A percentile compares a stretch with the other conserved stretches of the same genome.
Evolutionary conservation across 2,797 vertebrate species (phyloP).

Genomic region (Bradypodion ventrale): DNA sequence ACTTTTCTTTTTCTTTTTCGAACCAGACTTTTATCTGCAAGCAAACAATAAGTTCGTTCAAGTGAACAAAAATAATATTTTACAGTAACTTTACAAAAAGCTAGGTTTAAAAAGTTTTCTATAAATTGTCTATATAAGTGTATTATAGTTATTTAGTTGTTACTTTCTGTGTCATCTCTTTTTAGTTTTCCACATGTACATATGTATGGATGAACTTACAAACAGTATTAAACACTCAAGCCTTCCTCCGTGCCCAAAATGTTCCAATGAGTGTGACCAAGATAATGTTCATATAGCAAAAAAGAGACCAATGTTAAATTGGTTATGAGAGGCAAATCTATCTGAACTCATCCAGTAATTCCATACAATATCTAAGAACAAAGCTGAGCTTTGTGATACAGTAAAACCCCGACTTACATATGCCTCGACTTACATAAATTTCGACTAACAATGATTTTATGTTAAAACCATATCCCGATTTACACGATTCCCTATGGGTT

Average conservation of each 20-base stretch:
- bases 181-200: background rate
- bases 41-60: background rate
- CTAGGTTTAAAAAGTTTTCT: too few relatives aligned
- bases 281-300: background rate
- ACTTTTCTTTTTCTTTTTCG: conserved; percentile 76
- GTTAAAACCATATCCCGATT: too few relatives aligned
- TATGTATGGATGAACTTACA: too few relatives aligned
- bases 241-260: background rate
- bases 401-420: too few relatives aligned
- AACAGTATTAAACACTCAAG: background rate
- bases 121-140: too few relatives aligned
- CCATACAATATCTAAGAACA: background rate
- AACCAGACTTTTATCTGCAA: conserved; percentile 81
- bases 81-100: too few relatives aligned
- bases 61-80: background rate
- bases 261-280: background rate
- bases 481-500: too few relatives aligned
- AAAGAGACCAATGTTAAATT: background rate
- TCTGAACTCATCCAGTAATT: background rate
- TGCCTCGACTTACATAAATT: too few relatives aligned
- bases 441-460: too few relatives aligned
- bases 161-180: too few relatives aligned
- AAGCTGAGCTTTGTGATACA: too few relatives aligned
- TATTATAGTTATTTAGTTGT: too few relatives aligned
- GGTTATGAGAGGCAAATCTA: background rate